Base-by-base conservation (phyloP, 2,113 vertebrate genomes). In the Dipodomys stephensi region DNA sequence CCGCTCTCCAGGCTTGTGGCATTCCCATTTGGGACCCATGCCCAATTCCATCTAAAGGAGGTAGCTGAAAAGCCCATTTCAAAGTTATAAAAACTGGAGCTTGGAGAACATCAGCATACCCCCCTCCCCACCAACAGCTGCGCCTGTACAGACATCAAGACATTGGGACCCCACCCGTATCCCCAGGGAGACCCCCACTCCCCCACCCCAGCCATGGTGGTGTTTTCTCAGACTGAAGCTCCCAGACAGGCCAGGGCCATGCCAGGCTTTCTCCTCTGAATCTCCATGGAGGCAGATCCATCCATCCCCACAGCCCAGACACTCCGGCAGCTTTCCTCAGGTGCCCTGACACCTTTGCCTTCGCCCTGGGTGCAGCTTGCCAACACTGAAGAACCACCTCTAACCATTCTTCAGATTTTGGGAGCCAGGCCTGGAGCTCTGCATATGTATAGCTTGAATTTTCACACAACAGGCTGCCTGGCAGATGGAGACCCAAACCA, bases 401-500 rank as follows among this genome's bases (percentile, higher is more conserved):
- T 57, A 96, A 97, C 97, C 97, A 96, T 97, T 78, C 98, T 81
- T 97, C 2, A 93, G 97, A 86, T 98, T 97, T 87, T 77, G 97
- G 94, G 94, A 96, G 96, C 93, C 0, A 76, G 83, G 97, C 82
- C 96, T 20, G 96, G 92, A 82, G 86, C 97, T 97, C 97, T 97
- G 97, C 96, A 93, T 96, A 95, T 97, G 97, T 84, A 96, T 68
- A 93, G 97, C 93, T 97, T 92, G 83, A n/a, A 72, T 97, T 98
- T 57, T 98, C 96, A 4, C 98, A 79, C 97, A 95, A 97, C 98
- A 98, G 98, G 97, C 98, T 98, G 98, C 86, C 87, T 57, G 96
- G 98, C 98, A 98, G 98, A 98, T 98, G 98, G 98, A 71, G 91
- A 97, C 96, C 90, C 97, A 91, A 92, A 96, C 92, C 91, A 96